Percentiles rank a stretch among this genome's conserved stretches.
Conservation (phyloP, 2,113 vertebrate species). For the Prolemur simus region DNA sequence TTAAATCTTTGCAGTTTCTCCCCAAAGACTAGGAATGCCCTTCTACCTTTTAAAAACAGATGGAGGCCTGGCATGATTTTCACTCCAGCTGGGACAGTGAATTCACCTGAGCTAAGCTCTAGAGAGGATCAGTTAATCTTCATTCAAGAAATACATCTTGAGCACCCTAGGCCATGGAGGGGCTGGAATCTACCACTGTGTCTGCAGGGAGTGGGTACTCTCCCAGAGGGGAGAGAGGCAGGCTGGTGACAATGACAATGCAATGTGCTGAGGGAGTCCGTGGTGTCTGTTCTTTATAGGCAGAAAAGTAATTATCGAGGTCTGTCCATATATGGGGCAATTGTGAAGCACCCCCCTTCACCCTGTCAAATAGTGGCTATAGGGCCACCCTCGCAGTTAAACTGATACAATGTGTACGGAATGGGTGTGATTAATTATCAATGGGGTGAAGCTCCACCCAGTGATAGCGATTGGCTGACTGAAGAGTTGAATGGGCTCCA, state of each 20-base stretch:
- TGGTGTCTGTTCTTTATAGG: neutral
- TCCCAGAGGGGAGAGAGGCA: neutral
- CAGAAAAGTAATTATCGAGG: neutral
- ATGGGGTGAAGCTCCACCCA: neutral
- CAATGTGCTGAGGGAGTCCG: accelerated
- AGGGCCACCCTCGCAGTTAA: neutral
- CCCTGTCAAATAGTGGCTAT: neutral
- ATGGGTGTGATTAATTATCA: neutral
- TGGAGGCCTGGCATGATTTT: constrained; percentile 49
- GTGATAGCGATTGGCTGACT: neutral
- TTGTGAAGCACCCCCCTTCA: neutral
- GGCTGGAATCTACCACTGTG: neutral
- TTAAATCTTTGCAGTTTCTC: constrained; percentile 64
- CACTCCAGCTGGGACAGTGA: constrained; percentile 25
- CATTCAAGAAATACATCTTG: constrained; percentile 24
- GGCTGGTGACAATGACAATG: neutral
- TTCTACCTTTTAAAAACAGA: constrained; percentile 65
- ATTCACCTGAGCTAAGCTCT: constrained; percentile 58
- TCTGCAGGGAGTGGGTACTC: neutral
- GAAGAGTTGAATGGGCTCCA: neutral
- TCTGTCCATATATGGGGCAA: neutral
- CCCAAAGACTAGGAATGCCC: constrained; percentile 53
- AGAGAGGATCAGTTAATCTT: constrained; percentile 31
- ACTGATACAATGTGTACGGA: neutral
- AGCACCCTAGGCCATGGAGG: neutral